Evolutionary conservation across 2,888 invertebrate species (phyloP).

Genomic region (Gibbula magus): DNA sequence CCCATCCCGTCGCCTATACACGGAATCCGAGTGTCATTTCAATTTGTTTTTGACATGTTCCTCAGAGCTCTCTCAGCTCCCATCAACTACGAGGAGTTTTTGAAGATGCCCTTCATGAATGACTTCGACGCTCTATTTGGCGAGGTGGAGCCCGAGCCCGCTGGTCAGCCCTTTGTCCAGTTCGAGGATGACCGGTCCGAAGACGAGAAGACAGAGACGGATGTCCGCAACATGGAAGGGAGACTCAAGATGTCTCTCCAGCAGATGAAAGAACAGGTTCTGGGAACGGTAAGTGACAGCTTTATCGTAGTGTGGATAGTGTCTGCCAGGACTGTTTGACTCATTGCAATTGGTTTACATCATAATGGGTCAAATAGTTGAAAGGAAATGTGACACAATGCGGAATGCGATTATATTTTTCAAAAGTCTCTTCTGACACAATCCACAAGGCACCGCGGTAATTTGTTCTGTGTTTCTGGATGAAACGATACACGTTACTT

Average conservation of each 20-base stretch:
- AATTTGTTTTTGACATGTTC: neutral
- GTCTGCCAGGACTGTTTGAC: too few species aligned
- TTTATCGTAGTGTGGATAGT: too few species aligned
- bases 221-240: constrained; percentile 71
- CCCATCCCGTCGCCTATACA: too few species aligned
- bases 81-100: constrained; percentile 67
- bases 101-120: constrained; percentile 51
- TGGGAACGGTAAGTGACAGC: constrained; percentile 64
- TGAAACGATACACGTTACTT: too few species aligned
- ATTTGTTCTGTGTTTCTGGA: too few species aligned
- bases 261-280: constrained; percentile 71
- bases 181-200: constrained; percentile 69
- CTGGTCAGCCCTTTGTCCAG: constrained; percentile 65
- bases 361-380: too few species aligned
- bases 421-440: too few species aligned
- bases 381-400: too few species aligned
- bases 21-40: too few species aligned
- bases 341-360: too few species aligned
- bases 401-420: too few species aligned
- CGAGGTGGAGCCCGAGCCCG: constrained; percentile 64
- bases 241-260: constrained; percentile 72
- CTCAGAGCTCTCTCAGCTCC: constrained; percentile 68
- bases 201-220: constrained; percentile 72
- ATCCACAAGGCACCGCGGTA: too few species aligned
- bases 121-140: constrained; percentile 71